Base-by-base conservation (phyloP, 2,797 vertebrate species). In the Garrulus glandarius region DNA sequence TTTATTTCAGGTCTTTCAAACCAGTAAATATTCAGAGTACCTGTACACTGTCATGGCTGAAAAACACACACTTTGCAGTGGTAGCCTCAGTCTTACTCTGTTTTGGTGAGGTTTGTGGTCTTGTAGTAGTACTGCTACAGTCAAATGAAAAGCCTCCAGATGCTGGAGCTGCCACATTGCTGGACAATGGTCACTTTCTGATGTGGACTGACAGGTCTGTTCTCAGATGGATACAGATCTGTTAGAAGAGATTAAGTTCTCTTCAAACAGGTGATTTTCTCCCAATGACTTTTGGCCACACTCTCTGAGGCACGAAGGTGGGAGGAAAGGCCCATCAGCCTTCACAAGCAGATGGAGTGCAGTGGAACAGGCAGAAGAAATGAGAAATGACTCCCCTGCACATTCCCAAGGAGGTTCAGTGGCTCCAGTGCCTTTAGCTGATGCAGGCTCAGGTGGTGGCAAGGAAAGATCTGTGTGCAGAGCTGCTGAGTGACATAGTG, bases 261-360 rank as follows among this genome's bases (percentile, higher is more conserved):
- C 44, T 90, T 60, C 55, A 63, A 34, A 59, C 5, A 36, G 14
- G 10, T 13, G 41, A 37, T 61, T 80, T 80, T 46, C 10, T 47
- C 70, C n/a, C 55, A 67, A 0, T 34, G 20, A 21, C 30, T 59
- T 72, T 27, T 36, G 55, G 9, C n/a, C 52, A 41, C 30, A 9
- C 8, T 75, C 11, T 77, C 13, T 0, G 1, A 39, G 34, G 19
- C 39, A 36, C 1, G 0, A 71, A 78, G 37, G 44, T 0, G 0
- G 24, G 13, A 92, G 29, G 30, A 83, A 29, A 92, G 50, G 34
- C 13, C 32, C 8, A 2, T 43, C 13, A 76, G 39, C 39, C 65
- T 41, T 68, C 46, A 74, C 23, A 55, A 60, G 69, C 3, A 7
- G 15, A 23, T 4, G 8, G 19, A 53, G 17, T 5, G 34, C 53